These are phyloP conservation scores for Pantelozetes paolii DNA, from an alignment of 2,888 invertebrate genomes.

Conservation along the genomic window DNA sequence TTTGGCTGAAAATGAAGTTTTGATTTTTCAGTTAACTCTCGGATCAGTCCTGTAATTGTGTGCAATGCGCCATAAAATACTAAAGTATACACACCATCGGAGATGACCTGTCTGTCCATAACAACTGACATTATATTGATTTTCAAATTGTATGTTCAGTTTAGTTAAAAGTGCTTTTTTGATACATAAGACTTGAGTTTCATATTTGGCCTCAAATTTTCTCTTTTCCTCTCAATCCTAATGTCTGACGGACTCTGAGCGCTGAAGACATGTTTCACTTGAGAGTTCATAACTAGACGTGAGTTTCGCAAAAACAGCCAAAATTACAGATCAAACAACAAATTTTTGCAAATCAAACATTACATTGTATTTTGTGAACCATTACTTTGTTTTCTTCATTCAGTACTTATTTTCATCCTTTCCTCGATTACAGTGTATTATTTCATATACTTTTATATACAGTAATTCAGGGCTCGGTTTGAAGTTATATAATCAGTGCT, in stretches of 20 bases:
- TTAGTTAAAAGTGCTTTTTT: background rate
- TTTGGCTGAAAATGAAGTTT: no score
- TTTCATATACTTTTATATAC: no score
- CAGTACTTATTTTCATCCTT: background rate
- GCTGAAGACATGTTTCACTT: background rate
- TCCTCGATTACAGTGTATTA: no score
- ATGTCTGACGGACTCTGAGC: background rate
- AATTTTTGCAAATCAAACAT: background rate
- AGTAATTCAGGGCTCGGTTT: no score
- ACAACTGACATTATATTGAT: background rate
- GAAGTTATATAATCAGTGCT: no score
- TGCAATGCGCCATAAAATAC: background rate
- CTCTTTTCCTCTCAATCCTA: no score
- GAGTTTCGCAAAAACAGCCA: conserved; percentile 4
- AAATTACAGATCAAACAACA: conserved; percentile 7
- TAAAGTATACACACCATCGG: background rate
- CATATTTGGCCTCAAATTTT: conserved; percentile 10
- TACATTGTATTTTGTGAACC: conserved; percentile 4
- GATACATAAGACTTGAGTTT: no score
- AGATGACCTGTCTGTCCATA: background rate
- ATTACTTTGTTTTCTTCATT: background rate
- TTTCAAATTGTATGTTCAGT: conserved; percentile 9
- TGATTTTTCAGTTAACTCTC: background rate
- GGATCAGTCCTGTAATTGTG: background rate
- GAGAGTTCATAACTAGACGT: background rate